Evolutionary conservation across 2,888 invertebrate species (phyloP).

Genomic region (Rhagophthalmus giganteus): DNA sequence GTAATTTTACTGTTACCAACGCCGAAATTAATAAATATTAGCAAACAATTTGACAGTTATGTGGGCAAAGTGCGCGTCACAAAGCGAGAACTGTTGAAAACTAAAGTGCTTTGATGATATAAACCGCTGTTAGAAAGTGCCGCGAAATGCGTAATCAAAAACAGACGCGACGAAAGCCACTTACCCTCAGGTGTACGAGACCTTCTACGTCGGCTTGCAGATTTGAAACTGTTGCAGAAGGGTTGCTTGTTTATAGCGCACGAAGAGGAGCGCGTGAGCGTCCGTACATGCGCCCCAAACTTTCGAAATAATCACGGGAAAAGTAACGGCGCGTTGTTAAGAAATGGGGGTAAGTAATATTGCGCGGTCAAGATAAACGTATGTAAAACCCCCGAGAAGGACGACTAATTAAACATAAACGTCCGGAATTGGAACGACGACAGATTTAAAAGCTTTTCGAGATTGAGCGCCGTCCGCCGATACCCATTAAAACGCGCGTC

Average conservation of each 20-base stretch:
- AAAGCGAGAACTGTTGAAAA: neutral
- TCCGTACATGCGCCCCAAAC: slow-evolving; percentile 22
- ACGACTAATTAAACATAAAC: no score
- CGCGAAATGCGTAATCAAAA: neutral
- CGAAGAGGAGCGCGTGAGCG: slow-evolving; percentile 16
- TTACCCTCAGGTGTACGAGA: slow-evolving; percentile 19
- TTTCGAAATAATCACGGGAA: slow-evolving; percentile 19
- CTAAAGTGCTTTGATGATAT: neutral
- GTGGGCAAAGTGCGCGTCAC: neutral
- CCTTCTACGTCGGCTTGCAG: slow-evolving; percentile 17
- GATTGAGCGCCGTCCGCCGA: no score
- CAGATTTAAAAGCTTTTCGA: neutral
- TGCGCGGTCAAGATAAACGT: slow-evolving; percentile 8
- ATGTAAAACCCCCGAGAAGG: slow-evolving; percentile 1
- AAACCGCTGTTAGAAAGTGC: neutral
- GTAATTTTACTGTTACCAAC: no score
- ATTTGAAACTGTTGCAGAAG: slow-evolving; percentile 25
- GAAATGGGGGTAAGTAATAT: slow-evolving; percentile 26
- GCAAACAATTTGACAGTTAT: neutral
- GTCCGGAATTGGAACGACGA: neutral
- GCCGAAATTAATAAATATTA: no score
- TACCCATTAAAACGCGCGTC: no score
- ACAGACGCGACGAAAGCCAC: neutral
- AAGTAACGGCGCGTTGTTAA: slow-evolving; percentile 16
- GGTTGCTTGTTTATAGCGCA: slow-evolving; percentile 19